Evolutionary conservation across 1,140 invertebrate species (phyloP).

Genomic region (Drepana arcuata): DNA sequence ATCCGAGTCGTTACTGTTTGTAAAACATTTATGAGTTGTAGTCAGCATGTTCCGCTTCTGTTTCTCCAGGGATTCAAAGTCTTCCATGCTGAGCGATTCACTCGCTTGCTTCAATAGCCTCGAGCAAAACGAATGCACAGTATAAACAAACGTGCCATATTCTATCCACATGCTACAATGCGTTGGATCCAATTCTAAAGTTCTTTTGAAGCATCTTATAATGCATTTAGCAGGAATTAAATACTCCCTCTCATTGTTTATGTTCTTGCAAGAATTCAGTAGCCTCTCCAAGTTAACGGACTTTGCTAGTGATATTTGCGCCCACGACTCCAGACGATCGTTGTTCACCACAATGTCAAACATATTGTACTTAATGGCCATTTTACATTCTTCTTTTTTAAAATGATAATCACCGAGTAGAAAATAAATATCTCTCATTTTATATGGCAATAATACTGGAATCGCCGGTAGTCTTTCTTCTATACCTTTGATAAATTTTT

Average conservation of each 20-base stretch:
- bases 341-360: constrained; percentile 87
- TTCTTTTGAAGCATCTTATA: constrained; percentile 83
- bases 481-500: constrained; percentile 77
- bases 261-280: constrained; percentile 81
- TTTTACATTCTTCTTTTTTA: constrained; percentile 84
- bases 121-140: constrained; percentile 89
- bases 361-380: constrained; percentile 87
- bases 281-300: constrained; percentile 85
- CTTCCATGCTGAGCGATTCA: constrained; percentile 83
- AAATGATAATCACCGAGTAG: constrained; percentile 94
- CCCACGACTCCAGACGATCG: constrained; percentile 91
- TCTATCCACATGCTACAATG: constrained; percentile 89
- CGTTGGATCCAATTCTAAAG: constrained; percentile 80
- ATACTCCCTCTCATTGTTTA: constrained; percentile 80
- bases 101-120: constrained; percentile 85
- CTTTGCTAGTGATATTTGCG: constrained; percentile 87
- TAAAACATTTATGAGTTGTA: constrained; percentile 84
- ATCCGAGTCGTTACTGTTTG: constrained; percentile 66
- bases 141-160: constrained; percentile 89
- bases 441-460: constrained; percentile 62
- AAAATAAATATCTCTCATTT: constrained; percentile 86
- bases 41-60: constrained; percentile 85
- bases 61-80: constrained; percentile 81
- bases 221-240: constrained; percentile 80
- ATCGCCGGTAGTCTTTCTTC: constrained; percentile 70